Evolutionary conservation across 2,888 invertebrate genomes (phyloP).

Genomic region (Drosophila kuntzei): DNA sequence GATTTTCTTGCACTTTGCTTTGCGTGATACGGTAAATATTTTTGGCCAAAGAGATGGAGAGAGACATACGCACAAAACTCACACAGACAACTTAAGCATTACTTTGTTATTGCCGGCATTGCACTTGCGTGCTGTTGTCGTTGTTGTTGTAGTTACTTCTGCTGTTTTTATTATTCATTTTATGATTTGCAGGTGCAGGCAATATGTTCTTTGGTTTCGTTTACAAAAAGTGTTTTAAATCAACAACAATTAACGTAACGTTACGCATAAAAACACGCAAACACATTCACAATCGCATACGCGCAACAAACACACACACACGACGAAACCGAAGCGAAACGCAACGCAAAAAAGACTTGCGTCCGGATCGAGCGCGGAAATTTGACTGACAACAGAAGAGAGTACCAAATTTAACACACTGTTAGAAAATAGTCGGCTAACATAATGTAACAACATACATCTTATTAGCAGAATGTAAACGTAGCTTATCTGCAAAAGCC

Average conservation of each 20-base stretch:
- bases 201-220: constrained; percentile 55
- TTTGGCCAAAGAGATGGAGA: constrained; percentile 30
- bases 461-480: not conserved
- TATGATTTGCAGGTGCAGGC: constrained; percentile 44
- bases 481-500: not conserved
- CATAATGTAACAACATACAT: constrained; percentile 8
- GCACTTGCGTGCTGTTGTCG: constrained; percentile 54
- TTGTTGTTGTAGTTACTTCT: constrained; percentile 23
- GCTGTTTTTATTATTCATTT: constrained; percentile 58
- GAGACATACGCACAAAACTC: constrained; percentile 38
- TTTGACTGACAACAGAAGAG: constrained; percentile 36
- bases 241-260: constrained; percentile 54
- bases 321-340: constrained; percentile 46
- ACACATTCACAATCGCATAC: constrained; percentile 34
- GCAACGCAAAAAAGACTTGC: constrained; percentile 35
- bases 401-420: constrained; percentile 2
- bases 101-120: constrained; percentile 61
- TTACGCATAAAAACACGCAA: constrained; percentile 34
- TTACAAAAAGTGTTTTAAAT: constrained; percentile 46
- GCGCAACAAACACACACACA: constrained; percentile 45
- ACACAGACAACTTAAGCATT: constrained; percentile 48
- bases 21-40: constrained; percentile 51
- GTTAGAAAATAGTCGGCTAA: not conserved
- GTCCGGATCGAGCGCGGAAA: constrained; percentile 47
- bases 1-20: constrained; percentile 54